Evolutionary conservation across 1,140 invertebrate species (phyloP), one percentile per base, ranked within the genome.

Genomic region (Drosophila saltans): DNA sequence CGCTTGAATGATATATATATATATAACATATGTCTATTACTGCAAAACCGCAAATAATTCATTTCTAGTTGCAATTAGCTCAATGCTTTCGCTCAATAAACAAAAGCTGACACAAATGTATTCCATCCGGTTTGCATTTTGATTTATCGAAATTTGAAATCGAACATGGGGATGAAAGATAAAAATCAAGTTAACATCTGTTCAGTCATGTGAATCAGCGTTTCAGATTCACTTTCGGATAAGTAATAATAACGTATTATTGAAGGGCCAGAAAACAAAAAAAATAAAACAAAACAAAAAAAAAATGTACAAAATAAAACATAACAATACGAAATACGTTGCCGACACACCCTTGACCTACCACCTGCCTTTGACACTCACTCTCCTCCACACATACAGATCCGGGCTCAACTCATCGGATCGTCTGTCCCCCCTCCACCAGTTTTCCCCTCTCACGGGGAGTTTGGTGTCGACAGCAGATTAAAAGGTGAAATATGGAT

Each of bases 401-500:
- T 52, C 57, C 57, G 6, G 57, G 57, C 28, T 58, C 11, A 58
- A 58, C 57, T 33, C 45, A 39, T 58, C 57, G 28, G 57, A 58
- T 33, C 57, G 33, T 26, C 57, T 30, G 45, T 3, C 33, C n/a
- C 39, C 24, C 59, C 16, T 11, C 8, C 21, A 1, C 21, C 59
- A 6, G 3, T 16, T 2, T 6, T 41, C 30, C 28, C 4, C 28
- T 30, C 28, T 30, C 28, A 48, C 58, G 11, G 26, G 26, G 60
- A 40, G 28, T 30, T 33, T 45, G 61, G 28, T 45, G 43, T 45
- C 61, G 61, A 52, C 61, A 64, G 61, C 61, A 64, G 61, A 64
- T 64, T 64, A 64, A 64, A 64, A 64, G 61, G 61, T 64, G 61
- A 64, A 64, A 64, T 64, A 64, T 64, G 61, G 43, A 64, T 64